Evolutionary conservation across 2,113 vertebrate species (phyloP).

Genomic region (Empidonax traillii): DNA sequence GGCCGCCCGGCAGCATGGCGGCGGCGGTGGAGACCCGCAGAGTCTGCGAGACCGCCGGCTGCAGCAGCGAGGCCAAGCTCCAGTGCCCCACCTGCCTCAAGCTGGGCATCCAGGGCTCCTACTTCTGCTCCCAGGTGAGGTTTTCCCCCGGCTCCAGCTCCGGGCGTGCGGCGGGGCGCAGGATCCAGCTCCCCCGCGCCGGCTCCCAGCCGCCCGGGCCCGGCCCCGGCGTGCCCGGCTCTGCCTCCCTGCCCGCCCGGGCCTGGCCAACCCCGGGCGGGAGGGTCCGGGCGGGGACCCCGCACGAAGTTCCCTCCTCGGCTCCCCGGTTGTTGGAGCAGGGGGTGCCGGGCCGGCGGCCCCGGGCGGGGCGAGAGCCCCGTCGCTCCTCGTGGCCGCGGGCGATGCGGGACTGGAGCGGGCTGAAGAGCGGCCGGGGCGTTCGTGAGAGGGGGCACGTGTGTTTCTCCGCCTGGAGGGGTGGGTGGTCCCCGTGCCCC

Average conservation of each 20-base stretch:
- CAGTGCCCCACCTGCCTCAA: conserved; percentile 98
- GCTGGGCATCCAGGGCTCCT: conserved; percentile 94
- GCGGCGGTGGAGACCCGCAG: conserved; percentile 86
- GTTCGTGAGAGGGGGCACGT: neutral
- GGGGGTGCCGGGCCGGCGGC: neutral
- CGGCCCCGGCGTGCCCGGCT: neutral
- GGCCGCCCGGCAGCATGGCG: conserved; percentile 82
- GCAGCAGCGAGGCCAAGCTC: conserved; percentile 92
- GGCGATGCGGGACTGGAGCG: neutral
- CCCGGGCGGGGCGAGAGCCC: neutral
- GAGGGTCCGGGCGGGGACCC: neutral
- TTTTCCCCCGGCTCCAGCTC: neutral
- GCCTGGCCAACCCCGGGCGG: neutral
- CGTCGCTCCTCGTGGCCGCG: neutral
- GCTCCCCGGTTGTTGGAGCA: neutral
- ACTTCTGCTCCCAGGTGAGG: conserved; percentile 97
- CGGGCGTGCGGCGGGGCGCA: neutral
- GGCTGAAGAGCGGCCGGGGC: neutral
- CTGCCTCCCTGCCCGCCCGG: neutral
- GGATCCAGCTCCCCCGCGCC: neutral
- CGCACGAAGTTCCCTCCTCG: neutral
- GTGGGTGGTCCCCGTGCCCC: neutral
- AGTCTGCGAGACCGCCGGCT: conserved; percentile 92
- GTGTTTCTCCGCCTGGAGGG: neutral
- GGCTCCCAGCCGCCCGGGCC: neutral